phyloP scores from a whole-genome alignment of 2,888 invertebrate genomes.

The Stenolophus ochropezus region DNA sequence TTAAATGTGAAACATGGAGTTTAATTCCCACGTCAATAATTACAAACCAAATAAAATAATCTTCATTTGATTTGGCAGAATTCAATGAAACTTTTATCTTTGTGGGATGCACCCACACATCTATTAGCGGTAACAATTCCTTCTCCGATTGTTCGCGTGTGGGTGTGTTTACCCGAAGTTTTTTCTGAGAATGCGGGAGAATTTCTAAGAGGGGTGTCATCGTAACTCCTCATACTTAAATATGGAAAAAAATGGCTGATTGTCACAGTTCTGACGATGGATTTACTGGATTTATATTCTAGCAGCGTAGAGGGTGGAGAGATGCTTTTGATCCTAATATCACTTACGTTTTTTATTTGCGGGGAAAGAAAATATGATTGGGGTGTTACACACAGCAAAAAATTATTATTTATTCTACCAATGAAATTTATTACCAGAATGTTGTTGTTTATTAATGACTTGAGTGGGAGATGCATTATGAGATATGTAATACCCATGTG shows the following conservation, averaged over 20 bases:
- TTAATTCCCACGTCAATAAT: too few species aligned
- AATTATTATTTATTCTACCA: too few species aligned
- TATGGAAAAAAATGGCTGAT: conserved; percentile 41
- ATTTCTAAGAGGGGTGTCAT: conserved; percentile 17
- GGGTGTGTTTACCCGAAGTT: conserved; percentile 7
- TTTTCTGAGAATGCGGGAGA: background rate
- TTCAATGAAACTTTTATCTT: too few species aligned
- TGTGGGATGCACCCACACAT: conserved; percentile 64
- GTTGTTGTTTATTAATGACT: too few species aligned
- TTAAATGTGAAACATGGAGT: too few species aligned
- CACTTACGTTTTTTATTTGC: background rate
- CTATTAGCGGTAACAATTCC: conserved; percentile 65
- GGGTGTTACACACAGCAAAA: background rate
- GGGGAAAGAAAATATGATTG: background rate
- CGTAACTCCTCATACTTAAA: conserved; percentile 47
- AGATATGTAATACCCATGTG: too few species aligned
- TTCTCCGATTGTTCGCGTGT: conserved; percentile 32
- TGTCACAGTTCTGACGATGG: conserved; percentile 29
- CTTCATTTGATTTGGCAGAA: too few species aligned
- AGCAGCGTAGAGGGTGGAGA: background rate
- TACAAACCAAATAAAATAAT: too few species aligned
- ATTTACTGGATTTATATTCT: conserved; percentile 36
- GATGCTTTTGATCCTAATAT: background rate
- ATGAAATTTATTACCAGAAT: too few species aligned
- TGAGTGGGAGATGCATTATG: too few species aligned